These are phyloP conservation scores for Agapornis canus DNA, from an alignment of 2,797 vertebrate species.

Conservation along the genomic window DNA sequence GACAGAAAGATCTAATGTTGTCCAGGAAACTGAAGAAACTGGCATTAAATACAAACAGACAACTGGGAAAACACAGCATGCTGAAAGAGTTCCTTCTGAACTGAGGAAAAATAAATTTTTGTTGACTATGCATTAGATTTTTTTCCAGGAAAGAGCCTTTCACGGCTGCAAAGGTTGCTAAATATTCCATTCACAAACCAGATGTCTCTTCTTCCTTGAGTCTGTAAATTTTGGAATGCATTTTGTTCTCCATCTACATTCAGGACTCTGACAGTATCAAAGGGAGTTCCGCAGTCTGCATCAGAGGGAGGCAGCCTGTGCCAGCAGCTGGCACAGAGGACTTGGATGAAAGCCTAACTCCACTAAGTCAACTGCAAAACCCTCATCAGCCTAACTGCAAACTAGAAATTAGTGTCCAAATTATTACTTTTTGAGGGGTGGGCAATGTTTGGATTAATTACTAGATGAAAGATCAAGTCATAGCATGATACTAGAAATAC, in stretches of 20 bases:
- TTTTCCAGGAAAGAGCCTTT: conserved; percentile 23
- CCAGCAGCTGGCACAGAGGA: background rate
- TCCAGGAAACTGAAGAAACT: conserved; percentile 54
- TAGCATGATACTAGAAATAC: background rate
- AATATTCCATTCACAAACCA: conserved; percentile 37
- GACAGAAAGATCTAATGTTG: conserved; percentile 1
- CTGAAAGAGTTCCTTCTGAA: conserved; percentile 8
- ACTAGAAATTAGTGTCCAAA: background rate
- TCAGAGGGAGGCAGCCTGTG: conserved; percentile 45
- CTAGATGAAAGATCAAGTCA: background rate
- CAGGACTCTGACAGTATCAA: background rate
- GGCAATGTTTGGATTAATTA: background rate
- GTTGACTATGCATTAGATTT: background rate
- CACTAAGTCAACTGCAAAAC: background rate
- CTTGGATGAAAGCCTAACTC: conserved; percentile 45
- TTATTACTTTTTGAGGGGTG: background rate
- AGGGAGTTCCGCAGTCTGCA: conserved; percentile 34
- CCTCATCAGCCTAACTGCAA: background rate
- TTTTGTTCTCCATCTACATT: conserved; percentile 1
- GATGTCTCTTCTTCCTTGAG: conserved; percentile 20
- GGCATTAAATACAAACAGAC: conserved; percentile 33
- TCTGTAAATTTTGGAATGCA: conserved; percentile 15
- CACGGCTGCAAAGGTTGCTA: conserved; percentile 19
- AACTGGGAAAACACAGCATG: background rate
- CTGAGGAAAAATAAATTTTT: conserved; percentile 13